Evolutionary conservation across 92 coral and sea anemone species (phyloP).

Genomic region (Scolanthus callimorphus): DNA sequence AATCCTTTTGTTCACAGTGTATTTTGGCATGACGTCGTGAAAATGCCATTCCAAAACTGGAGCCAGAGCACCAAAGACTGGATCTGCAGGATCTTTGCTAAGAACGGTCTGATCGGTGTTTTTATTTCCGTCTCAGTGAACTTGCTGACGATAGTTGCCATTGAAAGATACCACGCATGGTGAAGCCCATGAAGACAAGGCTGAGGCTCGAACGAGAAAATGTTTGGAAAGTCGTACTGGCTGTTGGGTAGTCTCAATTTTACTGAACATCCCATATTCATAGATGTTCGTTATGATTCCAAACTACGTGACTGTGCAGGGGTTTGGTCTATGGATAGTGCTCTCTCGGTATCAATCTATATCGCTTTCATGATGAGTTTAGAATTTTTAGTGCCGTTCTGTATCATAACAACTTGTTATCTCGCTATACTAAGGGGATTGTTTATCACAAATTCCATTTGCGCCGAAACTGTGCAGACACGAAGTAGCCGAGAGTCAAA

Average conservation of each 20-base stretch:
- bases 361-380: slow-evolving; percentile 29
- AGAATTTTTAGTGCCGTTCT: slow-evolving; percentile 29
- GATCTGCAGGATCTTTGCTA: slow-evolving; percentile 34
- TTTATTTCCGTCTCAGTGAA: slow-evolving; percentile 39
- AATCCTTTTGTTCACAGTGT: slow-evolving; percentile 16
- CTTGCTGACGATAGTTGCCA: slow-evolving; percentile 43
- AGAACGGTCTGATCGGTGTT: slow-evolving; percentile 32
- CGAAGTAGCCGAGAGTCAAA: slow-evolving; percentile 15
- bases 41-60: background rate
- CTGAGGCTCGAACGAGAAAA: slow-evolving; percentile 29
- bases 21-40: background rate
- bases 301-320: slow-evolving; percentile 19
- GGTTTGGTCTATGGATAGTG: slow-evolving; percentile 33
- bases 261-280: slow-evolving; percentile 36
- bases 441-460: slow-evolving; percentile 39
- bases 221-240: slow-evolving; percentile 29
- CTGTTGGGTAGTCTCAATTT: slow-evolving; percentile 27
- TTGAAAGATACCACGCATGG: slow-evolving; percentile 45
- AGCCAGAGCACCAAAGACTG: slow-evolving; percentile 10
- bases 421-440: slow-evolving; percentile 40
- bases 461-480: slow-evolving; percentile 7
- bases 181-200: slow-evolving; percentile 41
- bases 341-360: slow-evolving; percentile 4
- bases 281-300: slow-evolving; percentile 17
- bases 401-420: slow-evolving; percentile 37